A percentile compares a stretch with the other conserved stretches of the same genome.
Conservation (phyloP, 2,888 invertebrate species). For the Cecidostiba fungosa region DNA sequence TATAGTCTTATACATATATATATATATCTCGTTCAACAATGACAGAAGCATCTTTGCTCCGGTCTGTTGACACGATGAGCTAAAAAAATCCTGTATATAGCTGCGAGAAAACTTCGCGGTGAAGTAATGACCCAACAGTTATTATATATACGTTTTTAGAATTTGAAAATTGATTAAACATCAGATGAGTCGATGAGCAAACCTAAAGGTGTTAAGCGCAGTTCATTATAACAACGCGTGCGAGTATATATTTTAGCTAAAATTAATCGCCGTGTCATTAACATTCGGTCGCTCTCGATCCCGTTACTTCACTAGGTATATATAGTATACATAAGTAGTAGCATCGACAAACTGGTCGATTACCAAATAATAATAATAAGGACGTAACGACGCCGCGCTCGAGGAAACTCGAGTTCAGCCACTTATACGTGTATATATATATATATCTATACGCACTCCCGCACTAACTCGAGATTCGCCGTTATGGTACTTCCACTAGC, state of each 20-base stretch:
- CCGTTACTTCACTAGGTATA: background rate
- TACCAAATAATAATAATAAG: slow-evolving; percentile 35
- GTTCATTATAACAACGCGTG: background rate
- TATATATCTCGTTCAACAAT: background rate
- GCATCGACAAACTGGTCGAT: background rate
- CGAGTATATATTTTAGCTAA: background rate
- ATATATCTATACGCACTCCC: background rate
- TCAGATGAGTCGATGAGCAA: background rate
- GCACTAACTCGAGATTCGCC: background rate
- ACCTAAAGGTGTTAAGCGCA: background rate
- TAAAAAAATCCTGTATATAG: background rate
- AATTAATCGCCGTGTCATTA: background rate
- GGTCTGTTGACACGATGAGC: background rate
- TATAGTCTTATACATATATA: too few relatives aligned
- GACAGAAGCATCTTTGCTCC: background rate
- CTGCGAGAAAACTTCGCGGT: background rate
- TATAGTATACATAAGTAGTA: background rate
- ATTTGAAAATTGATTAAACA: background rate
- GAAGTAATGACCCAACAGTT: background rate
- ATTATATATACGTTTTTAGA: background rate
- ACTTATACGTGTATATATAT: background rate
- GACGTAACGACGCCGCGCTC: slow-evolving; percentile 24
- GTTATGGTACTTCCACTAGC: background rate
- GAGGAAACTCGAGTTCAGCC: slow-evolving; percentile 22
- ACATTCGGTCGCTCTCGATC: background rate